These are phyloP conservation scores for Perodicticus potto DNA, from an alignment of 2,797 vertebrate species.

Conservation along the genomic window DNA sequence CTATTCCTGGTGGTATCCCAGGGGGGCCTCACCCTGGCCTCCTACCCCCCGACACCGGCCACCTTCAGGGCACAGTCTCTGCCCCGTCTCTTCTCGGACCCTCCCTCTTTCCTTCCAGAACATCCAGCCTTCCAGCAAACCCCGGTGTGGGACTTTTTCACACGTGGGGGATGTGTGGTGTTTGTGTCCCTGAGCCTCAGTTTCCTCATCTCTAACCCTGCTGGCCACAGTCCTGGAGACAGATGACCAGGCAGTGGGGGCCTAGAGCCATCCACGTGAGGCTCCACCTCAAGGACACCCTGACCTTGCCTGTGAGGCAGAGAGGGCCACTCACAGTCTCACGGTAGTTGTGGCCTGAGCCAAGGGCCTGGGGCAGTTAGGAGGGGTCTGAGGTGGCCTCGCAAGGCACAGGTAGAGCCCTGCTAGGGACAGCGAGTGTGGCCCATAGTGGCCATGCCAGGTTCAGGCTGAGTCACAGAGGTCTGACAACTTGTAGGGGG, in stretches of 20 bases:
- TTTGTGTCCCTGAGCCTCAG: not conserved
- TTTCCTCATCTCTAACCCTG: not conserved
- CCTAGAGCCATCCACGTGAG: no score
- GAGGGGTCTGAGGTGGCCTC: not conserved
- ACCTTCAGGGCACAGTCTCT: not conserved
- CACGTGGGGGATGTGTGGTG: not conserved
- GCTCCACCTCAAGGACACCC: not conserved
- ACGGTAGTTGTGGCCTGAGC: not conserved
- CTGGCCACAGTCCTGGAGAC: not conserved
- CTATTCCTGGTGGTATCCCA: not conserved
- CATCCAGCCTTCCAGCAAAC: not conserved
- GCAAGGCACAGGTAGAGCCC: not conserved
- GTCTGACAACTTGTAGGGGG: not conserved
- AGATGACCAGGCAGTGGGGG: not conserved
- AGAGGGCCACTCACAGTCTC: not conserved
- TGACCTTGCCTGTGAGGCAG: not conserved
- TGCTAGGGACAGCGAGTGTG: not conserved
- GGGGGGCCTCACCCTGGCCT: not conserved
- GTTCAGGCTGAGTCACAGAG: not conserved
- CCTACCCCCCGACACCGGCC: not conserved
- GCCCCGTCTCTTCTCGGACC: not conserved
- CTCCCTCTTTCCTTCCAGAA: not conserved
- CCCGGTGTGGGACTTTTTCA: not conserved
- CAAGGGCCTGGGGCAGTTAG: not conserved
- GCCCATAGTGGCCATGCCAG: accelerated